Conservation (phyloP, 1,140 invertebrate species). For the Ceratina japonica region DNA sequence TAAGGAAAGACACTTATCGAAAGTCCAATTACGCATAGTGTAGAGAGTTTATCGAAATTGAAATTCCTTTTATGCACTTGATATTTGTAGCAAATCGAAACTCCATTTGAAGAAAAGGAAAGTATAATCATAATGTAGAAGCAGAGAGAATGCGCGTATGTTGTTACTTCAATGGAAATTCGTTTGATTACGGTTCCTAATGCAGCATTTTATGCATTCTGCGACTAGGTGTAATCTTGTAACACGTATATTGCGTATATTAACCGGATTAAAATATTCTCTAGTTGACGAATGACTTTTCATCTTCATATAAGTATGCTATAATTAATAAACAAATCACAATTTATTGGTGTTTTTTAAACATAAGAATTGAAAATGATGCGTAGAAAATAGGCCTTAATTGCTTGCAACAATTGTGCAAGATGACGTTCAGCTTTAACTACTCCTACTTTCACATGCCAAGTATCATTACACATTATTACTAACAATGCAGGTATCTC, state of each 20-base stretch:
- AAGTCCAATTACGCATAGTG: not conserved
- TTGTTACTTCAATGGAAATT: not conserved
- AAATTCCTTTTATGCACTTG: not conserved
- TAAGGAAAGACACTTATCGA: not conserved
- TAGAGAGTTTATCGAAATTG: not conserved
- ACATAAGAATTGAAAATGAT: too few species aligned
- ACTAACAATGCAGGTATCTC: not conserved
- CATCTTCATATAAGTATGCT: too few species aligned
- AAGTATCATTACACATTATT: not conserved
- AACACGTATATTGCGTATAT: slow-evolving; percentile 6
- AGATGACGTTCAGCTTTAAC: not conserved
- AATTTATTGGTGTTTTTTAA: too few species aligned
- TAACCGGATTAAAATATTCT: slow-evolving; percentile 14
- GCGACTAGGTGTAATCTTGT: slow-evolving; percentile 4
- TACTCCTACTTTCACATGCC: not conserved
- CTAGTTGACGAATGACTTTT: too few species aligned
- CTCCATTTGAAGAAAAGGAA: too few species aligned
- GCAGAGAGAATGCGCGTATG: not conserved
- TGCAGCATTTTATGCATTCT: slow-evolving; percentile 15
- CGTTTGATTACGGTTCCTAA: not conserved
- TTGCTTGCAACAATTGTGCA: not conserved
- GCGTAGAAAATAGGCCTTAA: too few species aligned
- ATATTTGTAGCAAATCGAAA: not conserved
- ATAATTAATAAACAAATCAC: too few species aligned
- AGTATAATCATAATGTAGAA: not conserved